These are phyloP conservation scores for Planococcus citri DNA, from an alignment of 1,140 invertebrate species.

Conservation along the genomic window DNA sequence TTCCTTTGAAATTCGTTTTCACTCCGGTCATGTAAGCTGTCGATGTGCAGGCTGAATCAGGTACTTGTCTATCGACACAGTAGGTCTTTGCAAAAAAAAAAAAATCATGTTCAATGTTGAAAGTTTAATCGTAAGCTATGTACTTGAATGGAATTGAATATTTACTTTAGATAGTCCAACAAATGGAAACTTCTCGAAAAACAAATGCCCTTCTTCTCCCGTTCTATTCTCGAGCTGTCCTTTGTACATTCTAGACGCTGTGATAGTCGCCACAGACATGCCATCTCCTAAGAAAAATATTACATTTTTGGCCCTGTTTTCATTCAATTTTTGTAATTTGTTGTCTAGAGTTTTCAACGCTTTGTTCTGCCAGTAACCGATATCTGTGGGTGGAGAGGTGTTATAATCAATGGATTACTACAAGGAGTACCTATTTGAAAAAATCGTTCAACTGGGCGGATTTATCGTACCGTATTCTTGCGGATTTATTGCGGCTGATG, in stretches of 20 bases:
- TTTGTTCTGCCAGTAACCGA: conserved; percentile 25
- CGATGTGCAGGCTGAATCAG: conserved; percentile 40
- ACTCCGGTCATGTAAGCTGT: conserved; percentile 39
- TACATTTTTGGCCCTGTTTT: conserved; percentile 45
- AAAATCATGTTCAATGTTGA: too few species aligned
- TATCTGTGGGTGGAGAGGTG: conserved; percentile 22
- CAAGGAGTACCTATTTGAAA: background rate
- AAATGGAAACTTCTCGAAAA: conserved; percentile 41
- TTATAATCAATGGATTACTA: background rate
- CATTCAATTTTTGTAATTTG: conserved; percentile 17
- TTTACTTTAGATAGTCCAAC: conserved; percentile 35
- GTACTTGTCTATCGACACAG: conserved; percentile 38
- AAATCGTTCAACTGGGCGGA: background rate
- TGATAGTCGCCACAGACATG: conserved; percentile 55
- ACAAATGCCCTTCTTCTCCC: conserved; percentile 40
- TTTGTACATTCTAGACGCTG: conserved; percentile 47
- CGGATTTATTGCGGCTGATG: background rate
- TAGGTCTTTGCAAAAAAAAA: conserved; percentile 35
- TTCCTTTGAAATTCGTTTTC: conserved; percentile 39
- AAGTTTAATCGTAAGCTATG: too few species aligned
- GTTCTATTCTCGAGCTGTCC: conserved; percentile 41
- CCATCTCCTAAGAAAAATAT: conserved; percentile 61
- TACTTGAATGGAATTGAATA: too few species aligned
- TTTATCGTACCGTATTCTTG: background rate
- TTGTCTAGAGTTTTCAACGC: conserved; percentile 24